Evolutionary conservation across 2,113 vertebrate genomes (phyloP), one percentile per base, ranked within the genome.

Genomic region (Oreotrochilus melanogaster): DNA sequence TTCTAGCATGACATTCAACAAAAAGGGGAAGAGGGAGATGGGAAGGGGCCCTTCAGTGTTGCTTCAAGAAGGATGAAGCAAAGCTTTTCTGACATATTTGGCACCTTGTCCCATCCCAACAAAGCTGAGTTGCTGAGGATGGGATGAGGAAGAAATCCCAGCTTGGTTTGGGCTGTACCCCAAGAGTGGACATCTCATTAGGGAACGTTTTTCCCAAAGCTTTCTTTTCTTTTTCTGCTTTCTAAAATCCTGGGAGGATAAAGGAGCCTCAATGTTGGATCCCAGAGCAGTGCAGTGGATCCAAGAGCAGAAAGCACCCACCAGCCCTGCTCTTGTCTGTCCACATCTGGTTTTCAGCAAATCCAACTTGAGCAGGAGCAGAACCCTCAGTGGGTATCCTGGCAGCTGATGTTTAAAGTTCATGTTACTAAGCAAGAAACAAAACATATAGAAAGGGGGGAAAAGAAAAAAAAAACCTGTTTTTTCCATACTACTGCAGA

Each of bases 261-360:
- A 80, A 58, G 60, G 47, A 4, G 18, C 33, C 47, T 25, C 17
- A 66, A 27, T 6, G 11, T 50, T 27, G 15, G 0, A 62, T 33
- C 37, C 43, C 3, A 0, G 15, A 0, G 2, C 31, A 22, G 37
- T 0, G 16, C 42, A 27, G 72, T 0, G 1, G 61, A 31, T 53
- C 51, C 65, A 18, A 50, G 71, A 35, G 54, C 64, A 24, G 9
- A 28, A 16, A 79, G 43, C 5, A 54, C 14, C 51, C 48, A 1
- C 6, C 79, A 27, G 74, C 58, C 7, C 48, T 27, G 30, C 1
- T 50, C 39, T 4, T 43, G 3, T 16, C 45, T 66, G 21, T 65
- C 65, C 47, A 47, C 71, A 53, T 30, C 65, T 67, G 81, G 21
- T 42, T 82, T 62, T 33, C 43, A 31, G 66, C 48, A 78, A 42